Percentiles rank a stretch among this genome's conserved stretches.
Evolutionary conservation across 2,797 vertebrate genomes (phyloP).

Genomic region (Cirrhinus molitorella): DNA sequence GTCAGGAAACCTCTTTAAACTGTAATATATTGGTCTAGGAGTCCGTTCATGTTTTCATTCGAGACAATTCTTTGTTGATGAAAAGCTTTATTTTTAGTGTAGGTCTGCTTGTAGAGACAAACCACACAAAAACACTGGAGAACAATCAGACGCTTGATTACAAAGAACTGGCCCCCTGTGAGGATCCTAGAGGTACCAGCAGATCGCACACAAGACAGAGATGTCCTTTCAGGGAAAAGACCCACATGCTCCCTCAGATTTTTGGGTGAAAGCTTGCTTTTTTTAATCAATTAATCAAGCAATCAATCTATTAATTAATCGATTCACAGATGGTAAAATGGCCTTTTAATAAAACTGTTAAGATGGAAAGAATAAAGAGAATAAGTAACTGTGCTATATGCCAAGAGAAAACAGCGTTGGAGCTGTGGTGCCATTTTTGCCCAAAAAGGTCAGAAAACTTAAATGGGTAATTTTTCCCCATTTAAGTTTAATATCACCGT

Average conservation of each 20-base stretch:
- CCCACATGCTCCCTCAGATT: not conserved
- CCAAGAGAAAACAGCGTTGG: not conserved
- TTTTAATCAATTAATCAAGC: not conserved
- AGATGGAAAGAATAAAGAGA: too few species aligned
- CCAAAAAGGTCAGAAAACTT: not conserved
- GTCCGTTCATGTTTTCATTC: slow-evolving; percentile 39
- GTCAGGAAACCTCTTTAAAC: slow-evolving; percentile 10
- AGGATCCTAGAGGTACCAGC: not conserved
- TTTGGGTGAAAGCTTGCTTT: not conserved
- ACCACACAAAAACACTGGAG: slow-evolving; percentile 26
- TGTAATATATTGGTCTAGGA: slow-evolving; percentile 5
- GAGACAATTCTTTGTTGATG: slow-evolving; percentile 7
- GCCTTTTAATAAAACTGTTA: not conserved
- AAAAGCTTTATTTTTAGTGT: slow-evolving; percentile 44
- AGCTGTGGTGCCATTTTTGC: not conserved
- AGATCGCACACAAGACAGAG: not conserved
- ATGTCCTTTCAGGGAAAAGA: not conserved
- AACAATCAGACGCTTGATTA: slow-evolving; percentile 45
- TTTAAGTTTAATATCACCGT: not conserved
- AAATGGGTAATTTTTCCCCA: not conserved
- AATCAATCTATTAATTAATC: not conserved
- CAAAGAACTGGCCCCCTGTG: slow-evolving; percentile 7
- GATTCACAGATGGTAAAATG: not conserved
- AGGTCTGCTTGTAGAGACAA: slow-evolving; percentile 34
- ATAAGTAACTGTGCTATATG: not conserved